Base-by-base conservation (phyloP, 2,113 vertebrate genomes). In the Orthonyx spaldingii region DNA sequence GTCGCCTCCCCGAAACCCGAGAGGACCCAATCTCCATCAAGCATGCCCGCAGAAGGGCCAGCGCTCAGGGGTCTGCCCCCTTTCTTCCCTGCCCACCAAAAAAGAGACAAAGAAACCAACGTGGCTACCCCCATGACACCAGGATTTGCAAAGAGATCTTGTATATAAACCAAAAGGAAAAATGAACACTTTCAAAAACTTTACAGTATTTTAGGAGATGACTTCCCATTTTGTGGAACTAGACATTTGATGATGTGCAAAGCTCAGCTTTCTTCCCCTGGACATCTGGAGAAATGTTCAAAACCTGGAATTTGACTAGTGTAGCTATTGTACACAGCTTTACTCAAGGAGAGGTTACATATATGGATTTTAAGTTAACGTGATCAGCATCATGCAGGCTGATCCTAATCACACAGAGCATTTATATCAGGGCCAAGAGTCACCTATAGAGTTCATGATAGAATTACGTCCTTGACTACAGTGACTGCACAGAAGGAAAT, bases 401-500 rank as follows among this genome's bases (percentile, higher is more conserved):
- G n/a, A 16, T n/a, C 13, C 7, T 59, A 50, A 55, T 10, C 13
- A 42, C 30, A 50, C 3, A 79, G 60, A 30, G 3, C 16, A 32
- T 59, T 76, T 70, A 17, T 17, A 30, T 24, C 16, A 16, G 2
- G 12, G 6, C 10, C 13, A 30, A 27, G 14, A 35, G 17, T 27
- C 5, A 4, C 9, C 18, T 50, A 1, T 9, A 32, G 4, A 8
- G 6, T 13, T 28, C 13, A 11, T 41, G 39, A 23, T 3, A 50
- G 49, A 46, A 33, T 47, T 60, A 63, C 12, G 11, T 41, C 14
- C 35, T 33, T 65, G 23, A 6, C 1, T 2, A 6, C 6, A 33
- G 18, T 16, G 37, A 6, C 10, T 20, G 10, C 26, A 42, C 0
- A 0, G 1, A 11, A 9, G 5, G 4, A 41, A 55, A 32, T 5